phyloP scores from a whole-genome alignment of 2,797 vertebrate genomes.

The Melopsittacus undulatus region DNA sequence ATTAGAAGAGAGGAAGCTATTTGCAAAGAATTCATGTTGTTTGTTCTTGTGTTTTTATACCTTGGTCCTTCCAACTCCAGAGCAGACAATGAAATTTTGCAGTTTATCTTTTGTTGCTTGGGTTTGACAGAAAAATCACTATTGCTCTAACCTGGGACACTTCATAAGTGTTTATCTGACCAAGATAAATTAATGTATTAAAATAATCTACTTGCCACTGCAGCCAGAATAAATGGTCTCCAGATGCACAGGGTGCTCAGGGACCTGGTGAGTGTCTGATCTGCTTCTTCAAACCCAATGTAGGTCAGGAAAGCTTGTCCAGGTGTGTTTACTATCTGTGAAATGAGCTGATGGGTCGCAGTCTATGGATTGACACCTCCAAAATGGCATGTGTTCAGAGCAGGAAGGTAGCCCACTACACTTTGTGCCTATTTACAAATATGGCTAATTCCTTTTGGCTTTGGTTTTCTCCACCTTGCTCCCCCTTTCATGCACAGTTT shows the following conservation, averaged over 20 bases:
- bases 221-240: conserved; percentile 19
- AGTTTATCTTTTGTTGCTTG: conserved; percentile 15
- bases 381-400: neutral
- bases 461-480: neutral
- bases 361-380: neutral
- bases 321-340: neutral
- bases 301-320: neutral
- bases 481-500: neutral
- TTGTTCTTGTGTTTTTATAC: neutral
- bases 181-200: neutral
- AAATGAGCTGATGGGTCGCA: neutral
- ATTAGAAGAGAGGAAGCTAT: conserved; percentile 44
- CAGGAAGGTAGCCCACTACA: neutral
- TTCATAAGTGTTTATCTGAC: conserved; percentile 51
- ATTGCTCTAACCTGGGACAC: neutral
- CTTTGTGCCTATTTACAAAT: neutral
- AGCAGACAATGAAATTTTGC: conserved; percentile 28
- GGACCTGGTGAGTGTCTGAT: neutral
- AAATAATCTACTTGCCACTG: neutral
- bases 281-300: neutral
- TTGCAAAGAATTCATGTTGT: conserved; percentile 6
- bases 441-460: neutral
- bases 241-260: neutral
- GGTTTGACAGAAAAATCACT: conserved; percentile 39
- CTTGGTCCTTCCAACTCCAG: neutral